Evolutionary conservation across 2,113 vertebrate genomes (phyloP).

Genomic region (Saiga tatarica): DNA sequence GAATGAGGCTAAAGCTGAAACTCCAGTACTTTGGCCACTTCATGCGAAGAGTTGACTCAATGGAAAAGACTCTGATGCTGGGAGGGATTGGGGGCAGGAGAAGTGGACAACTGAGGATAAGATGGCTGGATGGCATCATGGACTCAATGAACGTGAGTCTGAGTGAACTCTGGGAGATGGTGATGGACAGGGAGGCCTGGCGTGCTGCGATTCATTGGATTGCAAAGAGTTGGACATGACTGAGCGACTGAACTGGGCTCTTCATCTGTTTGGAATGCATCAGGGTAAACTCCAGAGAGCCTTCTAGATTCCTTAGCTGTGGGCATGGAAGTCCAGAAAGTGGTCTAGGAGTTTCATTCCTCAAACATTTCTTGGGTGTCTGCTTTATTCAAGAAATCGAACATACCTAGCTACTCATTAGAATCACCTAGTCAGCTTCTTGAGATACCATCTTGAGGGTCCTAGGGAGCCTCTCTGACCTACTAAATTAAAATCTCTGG

Average conservation of each 20-base stretch:
- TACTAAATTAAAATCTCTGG: not conserved
- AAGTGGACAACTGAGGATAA: fast-evolving
- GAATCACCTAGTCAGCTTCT: not conserved
- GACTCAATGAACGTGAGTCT: too few species aligned
- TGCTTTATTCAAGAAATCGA: not conserved
- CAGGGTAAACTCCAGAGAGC: not conserved
- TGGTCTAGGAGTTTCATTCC: not conserved
- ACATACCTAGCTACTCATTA: not conserved
- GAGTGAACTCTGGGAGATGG: too few species aligned
- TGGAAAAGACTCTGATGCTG: too few species aligned
- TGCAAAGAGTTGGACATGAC: too few species aligned
- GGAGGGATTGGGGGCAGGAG: too few species aligned
- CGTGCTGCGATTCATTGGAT: too few species aligned
- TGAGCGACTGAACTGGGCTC: too few species aligned
- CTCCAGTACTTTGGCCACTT: too few species aligned
- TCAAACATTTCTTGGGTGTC: not conserved
- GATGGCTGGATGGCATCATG: too few species aligned
- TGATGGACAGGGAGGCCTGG: too few species aligned
- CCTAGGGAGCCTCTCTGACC: not conserved
- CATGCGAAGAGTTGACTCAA: too few species aligned
- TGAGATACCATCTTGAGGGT: not conserved
- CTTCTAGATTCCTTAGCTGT: not conserved
- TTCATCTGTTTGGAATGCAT: not conserved
- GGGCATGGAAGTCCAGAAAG: not conserved
- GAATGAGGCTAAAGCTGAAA: too few species aligned